Base-by-base conservation (phyloP, 2,797 vertebrate genomes). In the Syngnathus rostellatus region DNA sequence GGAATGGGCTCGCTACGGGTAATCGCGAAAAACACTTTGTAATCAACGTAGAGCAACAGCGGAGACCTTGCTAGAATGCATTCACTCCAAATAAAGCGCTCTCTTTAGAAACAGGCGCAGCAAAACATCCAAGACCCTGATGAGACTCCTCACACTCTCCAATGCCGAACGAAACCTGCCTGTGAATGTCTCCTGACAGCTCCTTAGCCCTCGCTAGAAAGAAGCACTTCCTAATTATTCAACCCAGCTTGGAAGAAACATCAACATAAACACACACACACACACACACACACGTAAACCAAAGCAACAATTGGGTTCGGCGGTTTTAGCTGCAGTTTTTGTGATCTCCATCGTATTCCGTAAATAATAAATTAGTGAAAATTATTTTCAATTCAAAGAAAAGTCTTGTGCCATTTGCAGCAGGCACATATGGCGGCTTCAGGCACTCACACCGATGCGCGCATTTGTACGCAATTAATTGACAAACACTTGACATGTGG, bases 11-110 rank as follows among this genome's bases (percentile, higher is more conserved):
- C 86, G 83, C 88, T 89, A 86, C 80, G 88, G 88, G 86, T 89
- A 88, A 89, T 89, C 86, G 88, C 77, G 85, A 90, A 89, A 89
- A 90, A 90, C 88, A 90, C 88, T 88, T 90, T 87, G 21, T 86
- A 87, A 89, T 90, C 86, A 85, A 85, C 84, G 86, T 85, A 86
- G 86, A 80, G 87, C 87, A 90, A 89, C 88, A 90, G 87, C 81
- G 81, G 87, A 85, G 88, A 90, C 88, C 88, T 89, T 87, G 88
- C 88, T 90, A 90, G 86, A 82, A 90, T 79, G 81, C 86, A 74
- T 87, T 88, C 86, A 81, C 86, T 90, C 87, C 87, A 89, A 88
- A 88, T 86, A 87, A 88, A 88, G 86, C 83, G 78, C 82, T 69
- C 86, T 88, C 82, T 83, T 85, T 81, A 85, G 82, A 88, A 85